phyloP scores from a whole-genome alignment of 2,888 invertebrate species.

The Melipona beecheii region DNA sequence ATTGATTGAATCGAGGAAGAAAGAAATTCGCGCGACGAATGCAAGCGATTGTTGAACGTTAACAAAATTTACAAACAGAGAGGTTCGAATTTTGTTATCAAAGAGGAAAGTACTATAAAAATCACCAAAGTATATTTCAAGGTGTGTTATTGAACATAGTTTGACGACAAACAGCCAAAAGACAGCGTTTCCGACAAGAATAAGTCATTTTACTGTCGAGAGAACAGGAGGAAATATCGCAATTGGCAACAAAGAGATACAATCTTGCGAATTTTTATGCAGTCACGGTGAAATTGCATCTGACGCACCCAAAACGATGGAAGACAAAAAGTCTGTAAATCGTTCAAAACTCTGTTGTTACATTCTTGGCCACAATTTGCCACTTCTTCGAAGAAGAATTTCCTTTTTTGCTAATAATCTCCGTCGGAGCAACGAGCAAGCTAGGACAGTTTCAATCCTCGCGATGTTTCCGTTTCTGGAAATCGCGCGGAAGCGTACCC shows the following conservation, averaged over 20 bases:
- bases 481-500: slow-evolving; percentile 18
- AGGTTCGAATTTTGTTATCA: too few species aligned
- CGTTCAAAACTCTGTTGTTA: too few species aligned
- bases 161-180: too few species aligned
- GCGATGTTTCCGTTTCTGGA: slow-evolving; percentile 14
- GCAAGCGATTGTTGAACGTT: neutral
- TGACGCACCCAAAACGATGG: too few species aligned
- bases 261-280: too few species aligned
- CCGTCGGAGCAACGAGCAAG: neutral
- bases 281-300: too few species aligned
- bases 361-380: neutral
- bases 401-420: neutral
- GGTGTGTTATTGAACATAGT: neutral
- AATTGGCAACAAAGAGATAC: too few species aligned
- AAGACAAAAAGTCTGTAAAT: too few species aligned
- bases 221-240: neutral
- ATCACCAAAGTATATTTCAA: neutral
- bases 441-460: slow-evolving; percentile 25
- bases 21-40: neutral
- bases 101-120: neutral
- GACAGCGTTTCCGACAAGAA: neutral
- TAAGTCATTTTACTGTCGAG: neutral
- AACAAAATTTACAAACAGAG: too few species aligned
- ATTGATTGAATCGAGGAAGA: neutral
- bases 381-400: neutral